A percentile compares a stretch with the other conserved stretches of the same genome.
These are phyloP conservation scores for Leucophora obtusa DNA, from an alignment of 2,888 invertebrate genomes.

Conservation along the genomic window DNA sequence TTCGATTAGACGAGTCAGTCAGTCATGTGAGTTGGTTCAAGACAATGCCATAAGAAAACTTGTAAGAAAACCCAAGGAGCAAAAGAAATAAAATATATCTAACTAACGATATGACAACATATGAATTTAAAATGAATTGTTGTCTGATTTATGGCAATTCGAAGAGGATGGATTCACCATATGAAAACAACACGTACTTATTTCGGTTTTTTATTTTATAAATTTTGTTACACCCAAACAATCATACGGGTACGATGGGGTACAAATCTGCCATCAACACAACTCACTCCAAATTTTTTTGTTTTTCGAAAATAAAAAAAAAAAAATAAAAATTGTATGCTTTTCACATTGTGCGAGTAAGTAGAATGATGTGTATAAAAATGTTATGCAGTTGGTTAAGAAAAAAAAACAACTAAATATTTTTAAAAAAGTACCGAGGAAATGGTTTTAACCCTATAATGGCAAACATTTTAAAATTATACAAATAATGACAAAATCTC, in stretches of 20 bases:
- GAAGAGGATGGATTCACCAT: slow-evolving; percentile 59
- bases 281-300: not conserved
- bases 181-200: slow-evolving; percentile 47
- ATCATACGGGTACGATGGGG: slow-evolving; percentile 35
- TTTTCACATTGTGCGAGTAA: slow-evolving; percentile 18
- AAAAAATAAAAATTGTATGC: not conserved
- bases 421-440: not conserved
- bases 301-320: slow-evolving; percentile 1
- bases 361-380: not conserved
- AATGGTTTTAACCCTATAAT: too few relatives aligned
- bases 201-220: slow-evolving; percentile 30
- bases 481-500: too few relatives aligned
- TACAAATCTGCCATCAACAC: slow-evolving; percentile 23
- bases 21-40: not conserved
- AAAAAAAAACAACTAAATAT: not conserved
- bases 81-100: slow-evolving; percentile 25
- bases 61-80: not conserved
- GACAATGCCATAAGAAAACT: slow-evolving; percentile 1
- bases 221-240: slow-evolving; percentile 55
- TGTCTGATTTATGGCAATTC: slow-evolving; percentile 71
- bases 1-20: slow-evolving; percentile 42
- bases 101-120: slow-evolving; percentile 73
- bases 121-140: slow-evolving; percentile 74
- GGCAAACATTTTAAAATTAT: too few relatives aligned
- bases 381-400: not conserved